Conservation (phyloP, 2,113 vertebrate genomes). For the Heteronetta atricapilla region DNA sequence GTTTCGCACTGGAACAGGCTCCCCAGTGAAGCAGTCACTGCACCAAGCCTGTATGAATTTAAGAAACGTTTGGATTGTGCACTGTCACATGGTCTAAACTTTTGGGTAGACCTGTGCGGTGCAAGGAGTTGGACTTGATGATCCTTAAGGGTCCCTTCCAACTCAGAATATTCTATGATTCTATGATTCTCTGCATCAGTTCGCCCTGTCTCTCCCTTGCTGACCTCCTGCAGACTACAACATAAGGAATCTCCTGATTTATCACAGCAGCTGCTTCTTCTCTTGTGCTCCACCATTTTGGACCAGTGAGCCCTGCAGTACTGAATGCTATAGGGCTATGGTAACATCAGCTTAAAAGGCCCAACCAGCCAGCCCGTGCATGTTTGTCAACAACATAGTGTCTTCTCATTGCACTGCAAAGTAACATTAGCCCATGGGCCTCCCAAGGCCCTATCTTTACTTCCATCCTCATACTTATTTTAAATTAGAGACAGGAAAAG, state of each 20-base stretch:
- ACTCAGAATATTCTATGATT: no score
- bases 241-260: neutral
- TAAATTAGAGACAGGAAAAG: neutral
- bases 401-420: neutral
- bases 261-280: neutral
- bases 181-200: no score
- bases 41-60: no score
- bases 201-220: neutral
- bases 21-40: no score
- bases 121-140: no score
- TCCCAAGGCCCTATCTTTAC: neutral
- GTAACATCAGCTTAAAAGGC: neutral
- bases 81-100: no score
- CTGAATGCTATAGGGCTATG: neutral
- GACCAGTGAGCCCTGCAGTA: neutral
- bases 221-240: neutral
- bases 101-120: no score
- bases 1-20: no score
- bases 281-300: neutral
- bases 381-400: rapidly evolving
- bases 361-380: neutral
- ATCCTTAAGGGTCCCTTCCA: no score
- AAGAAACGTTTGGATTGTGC: no score
- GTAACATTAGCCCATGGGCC: neutral
- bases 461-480: neutral